phyloP scores from a whole-genome alignment of 2,113 vertebrate species.

The Azemiops feae region DNA sequence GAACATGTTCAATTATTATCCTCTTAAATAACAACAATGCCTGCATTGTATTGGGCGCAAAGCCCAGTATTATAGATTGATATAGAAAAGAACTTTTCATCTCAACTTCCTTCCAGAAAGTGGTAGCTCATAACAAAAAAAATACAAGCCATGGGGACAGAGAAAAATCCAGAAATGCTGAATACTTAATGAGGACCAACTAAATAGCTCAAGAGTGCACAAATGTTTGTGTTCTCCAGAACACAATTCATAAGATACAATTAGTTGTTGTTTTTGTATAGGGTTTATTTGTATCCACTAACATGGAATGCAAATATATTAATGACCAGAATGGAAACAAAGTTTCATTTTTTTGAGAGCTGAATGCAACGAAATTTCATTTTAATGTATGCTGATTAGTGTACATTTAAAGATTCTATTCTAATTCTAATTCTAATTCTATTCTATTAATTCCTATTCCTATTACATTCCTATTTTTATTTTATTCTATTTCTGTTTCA shows the following conservation, averaged over 20 bases:
- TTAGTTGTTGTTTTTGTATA: background rate
- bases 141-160: background rate
- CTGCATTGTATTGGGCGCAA: background rate
- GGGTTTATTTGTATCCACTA: background rate
- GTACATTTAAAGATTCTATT: too few species aligned
- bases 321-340: background rate
- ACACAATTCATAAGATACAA: background rate
- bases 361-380: too few species aligned
- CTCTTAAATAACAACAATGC: background rate
- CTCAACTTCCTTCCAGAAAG: background rate
- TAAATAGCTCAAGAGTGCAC: background rate
- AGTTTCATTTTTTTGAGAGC: background rate
- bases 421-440: too few species aligned
- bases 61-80: background rate
- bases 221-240: background rate
- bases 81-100: background rate
- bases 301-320: background rate
- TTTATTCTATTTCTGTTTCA: too few species aligned
- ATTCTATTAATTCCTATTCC: too few species aligned
- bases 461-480: too few species aligned
- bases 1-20: too few species aligned
- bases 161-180: background rate
- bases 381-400: too few species aligned
- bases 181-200: background rate
- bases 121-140: background rate